phyloP scores from a whole-genome alignment of 2,113 vertebrate species.

The Pygoscelis antarcticus region DNA sequence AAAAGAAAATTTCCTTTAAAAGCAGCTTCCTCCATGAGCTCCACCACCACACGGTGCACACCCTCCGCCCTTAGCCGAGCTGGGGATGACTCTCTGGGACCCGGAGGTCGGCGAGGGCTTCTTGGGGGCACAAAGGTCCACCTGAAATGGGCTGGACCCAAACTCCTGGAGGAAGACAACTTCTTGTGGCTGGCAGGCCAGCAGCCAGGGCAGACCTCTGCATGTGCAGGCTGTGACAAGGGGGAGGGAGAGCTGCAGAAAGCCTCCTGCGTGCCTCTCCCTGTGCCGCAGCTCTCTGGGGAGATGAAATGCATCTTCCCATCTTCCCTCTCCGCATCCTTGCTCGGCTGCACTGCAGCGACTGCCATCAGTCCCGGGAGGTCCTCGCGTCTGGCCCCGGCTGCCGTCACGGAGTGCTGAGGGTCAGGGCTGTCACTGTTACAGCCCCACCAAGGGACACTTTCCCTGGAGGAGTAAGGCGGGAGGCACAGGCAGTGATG shows the following conservation, averaged over 20 bases:
- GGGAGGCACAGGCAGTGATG: fast-evolving
- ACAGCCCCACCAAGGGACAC: background rate
- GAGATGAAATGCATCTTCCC: background rate
- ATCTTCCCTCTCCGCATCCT: background rate
- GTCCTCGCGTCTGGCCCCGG: fast-evolving
- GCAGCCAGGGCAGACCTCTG: background rate
- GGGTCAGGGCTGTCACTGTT: background rate
- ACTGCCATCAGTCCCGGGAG: background rate
- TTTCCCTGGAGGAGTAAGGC: fast-evolving
- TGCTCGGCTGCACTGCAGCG: fast-evolving
- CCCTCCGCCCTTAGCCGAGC: background rate
- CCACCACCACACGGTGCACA: fast-evolving
- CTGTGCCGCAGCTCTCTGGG: background rate
- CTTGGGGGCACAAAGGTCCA: background rate
- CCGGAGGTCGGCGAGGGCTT: fast-evolving
- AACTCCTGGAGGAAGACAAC: background rate
- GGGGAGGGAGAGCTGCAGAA: background rate
- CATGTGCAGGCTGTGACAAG: background rate
- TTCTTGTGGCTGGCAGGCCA: background rate
- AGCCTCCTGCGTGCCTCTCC: background rate
- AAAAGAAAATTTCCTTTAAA: background rate
- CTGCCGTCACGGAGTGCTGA: background rate
- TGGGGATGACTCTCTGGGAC: background rate
- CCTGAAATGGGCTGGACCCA: background rate
- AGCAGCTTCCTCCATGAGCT: background rate